These are phyloP conservation scores for Pecten maximus DNA, from an alignment of 2,888 invertebrate genomes.

Conservation along the genomic window DNA sequence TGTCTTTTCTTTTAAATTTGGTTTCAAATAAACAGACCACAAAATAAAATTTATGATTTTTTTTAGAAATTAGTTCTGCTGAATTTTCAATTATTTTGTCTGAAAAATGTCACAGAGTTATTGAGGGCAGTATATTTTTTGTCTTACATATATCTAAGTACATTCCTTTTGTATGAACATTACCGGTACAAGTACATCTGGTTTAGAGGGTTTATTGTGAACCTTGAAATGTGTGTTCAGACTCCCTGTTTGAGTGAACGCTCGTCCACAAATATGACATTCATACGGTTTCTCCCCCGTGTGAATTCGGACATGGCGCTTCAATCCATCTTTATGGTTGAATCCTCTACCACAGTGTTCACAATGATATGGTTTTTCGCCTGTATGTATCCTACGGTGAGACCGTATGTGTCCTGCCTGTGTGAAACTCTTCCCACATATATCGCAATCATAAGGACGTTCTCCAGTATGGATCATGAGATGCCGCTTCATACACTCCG, in stretches of 20 bases:
- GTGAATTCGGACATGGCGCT: constrained; percentile 1
- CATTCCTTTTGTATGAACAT: too few relatives aligned
- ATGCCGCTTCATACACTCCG: not conserved
- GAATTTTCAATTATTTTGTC: too few relatives aligned
- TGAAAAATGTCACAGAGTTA: too few relatives aligned
- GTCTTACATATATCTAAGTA: too few relatives aligned
- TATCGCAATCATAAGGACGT: not conserved
- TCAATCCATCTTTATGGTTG: not conserved
- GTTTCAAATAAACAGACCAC: too few relatives aligned
- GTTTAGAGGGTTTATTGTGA: not conserved
- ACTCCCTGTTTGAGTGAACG: constrained; percentile 5
- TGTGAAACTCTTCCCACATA: not conserved
- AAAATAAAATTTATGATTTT: too few relatives aligned
- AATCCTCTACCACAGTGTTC: not conserved
- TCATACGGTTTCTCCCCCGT: not conserved
- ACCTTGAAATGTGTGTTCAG: not conserved
- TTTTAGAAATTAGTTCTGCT: too few relatives aligned
- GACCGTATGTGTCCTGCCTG: constrained; percentile 17
- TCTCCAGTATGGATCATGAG: not conserved
- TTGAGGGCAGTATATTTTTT: too few relatives aligned
- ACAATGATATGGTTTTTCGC: not conserved
- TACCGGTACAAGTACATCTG: not conserved
- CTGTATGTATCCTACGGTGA: not conserved
- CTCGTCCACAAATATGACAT: constrained; percentile 9
- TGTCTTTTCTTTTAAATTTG: too few relatives aligned